Evolutionary conservation across 2,797 vertebrate genomes (phyloP).

Genomic region (Coregonus sp.): DNA sequence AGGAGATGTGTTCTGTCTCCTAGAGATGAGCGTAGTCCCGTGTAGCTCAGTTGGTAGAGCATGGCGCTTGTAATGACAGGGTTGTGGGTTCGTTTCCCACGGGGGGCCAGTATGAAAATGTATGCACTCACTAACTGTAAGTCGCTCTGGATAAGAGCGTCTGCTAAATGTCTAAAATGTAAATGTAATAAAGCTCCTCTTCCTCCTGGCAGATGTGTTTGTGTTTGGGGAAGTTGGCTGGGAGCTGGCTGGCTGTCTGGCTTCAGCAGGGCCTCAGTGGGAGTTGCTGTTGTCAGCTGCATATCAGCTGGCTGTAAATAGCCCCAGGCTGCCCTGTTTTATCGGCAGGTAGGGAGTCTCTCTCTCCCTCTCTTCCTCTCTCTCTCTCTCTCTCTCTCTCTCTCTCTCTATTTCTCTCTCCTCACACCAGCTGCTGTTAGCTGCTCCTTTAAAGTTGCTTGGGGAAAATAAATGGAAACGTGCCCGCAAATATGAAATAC

Average conservation of each 20-base stretch:
- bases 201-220: not conserved
- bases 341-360: constrained; percentile 51
- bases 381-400: not conserved
- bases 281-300: constrained; percentile 61
- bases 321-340: constrained; percentile 57
- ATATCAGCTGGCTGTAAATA: constrained; percentile 64
- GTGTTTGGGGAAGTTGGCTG: not conserved
- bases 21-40: no score
- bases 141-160: no score
- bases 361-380: not conserved
- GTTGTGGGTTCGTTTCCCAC: no score
- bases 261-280: constrained; percentile 35
- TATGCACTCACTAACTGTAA: no score
- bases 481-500: constrained; percentile 23
- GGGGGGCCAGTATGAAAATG: no score
- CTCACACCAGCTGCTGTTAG: constrained; percentile 56
- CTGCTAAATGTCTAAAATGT: no score
- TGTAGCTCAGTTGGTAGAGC: no score
- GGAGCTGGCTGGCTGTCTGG: constrained; percentile 24
- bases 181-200: constrained; percentile 35
- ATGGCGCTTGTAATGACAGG: no score
- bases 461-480: constrained; percentile 44
- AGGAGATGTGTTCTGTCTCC: no score
- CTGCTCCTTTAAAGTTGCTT: constrained; percentile 48
- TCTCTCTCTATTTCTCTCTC: constrained; percentile 11